Evolutionary conservation across 2,113 vertebrate genomes (phyloP).

Genomic region (Sturnira hondurensis): DNA sequence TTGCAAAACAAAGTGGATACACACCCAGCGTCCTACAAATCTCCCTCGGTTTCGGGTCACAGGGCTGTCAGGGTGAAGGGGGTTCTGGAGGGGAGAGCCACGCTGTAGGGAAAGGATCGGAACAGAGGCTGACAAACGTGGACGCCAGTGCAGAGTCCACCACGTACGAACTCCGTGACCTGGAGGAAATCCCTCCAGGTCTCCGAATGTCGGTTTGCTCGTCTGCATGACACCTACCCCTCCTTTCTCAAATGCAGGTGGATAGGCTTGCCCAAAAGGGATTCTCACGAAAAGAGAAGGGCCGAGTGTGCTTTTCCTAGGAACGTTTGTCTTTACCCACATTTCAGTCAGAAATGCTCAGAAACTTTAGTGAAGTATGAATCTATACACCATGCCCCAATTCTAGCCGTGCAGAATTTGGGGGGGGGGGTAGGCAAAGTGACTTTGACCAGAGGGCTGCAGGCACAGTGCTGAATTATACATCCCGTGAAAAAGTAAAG

Average conservation of each 20-base stretch:
- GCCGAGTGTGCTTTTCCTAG: not conserved
- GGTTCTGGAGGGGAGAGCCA: not conserved
- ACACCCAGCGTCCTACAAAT: not conserved
- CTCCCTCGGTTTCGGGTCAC: not conserved
- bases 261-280: not conserved
- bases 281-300: not conserved
- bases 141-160: not conserved
- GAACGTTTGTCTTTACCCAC: not conserved
- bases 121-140: not conserved
- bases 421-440: not conserved
- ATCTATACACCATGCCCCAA: not conserved
- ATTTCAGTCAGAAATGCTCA: not conserved
- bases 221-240: not conserved
- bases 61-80: not conserved
- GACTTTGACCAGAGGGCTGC: not conserved
- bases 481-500: not conserved
- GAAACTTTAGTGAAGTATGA: not conserved
- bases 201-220: not conserved
- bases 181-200: not conserved
- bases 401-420: not conserved
- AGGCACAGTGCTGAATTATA: not conserved
- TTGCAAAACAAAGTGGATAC: not conserved
- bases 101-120: not conserved
- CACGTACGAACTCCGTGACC: not conserved
- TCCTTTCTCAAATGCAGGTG: not conserved